These are phyloP conservation scores for Limnephilus lunatus DNA, from an alignment of 2,888 invertebrate species.

Conservation along the genomic window DNA sequence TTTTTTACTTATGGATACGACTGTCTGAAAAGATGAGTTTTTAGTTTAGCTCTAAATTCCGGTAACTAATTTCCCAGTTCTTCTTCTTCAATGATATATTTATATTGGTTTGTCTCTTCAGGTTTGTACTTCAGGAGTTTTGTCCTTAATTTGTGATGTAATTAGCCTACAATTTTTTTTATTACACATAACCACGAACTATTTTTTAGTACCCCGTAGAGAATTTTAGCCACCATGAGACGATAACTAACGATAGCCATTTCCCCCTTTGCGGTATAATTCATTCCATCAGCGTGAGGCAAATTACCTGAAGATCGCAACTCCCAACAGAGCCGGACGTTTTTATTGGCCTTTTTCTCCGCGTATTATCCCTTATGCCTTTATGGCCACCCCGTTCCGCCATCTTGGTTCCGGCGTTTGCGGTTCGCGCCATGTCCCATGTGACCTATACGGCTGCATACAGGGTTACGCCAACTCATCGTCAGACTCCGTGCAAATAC, in stretches of 20 bases:
- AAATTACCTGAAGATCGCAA: constrained; percentile 46
- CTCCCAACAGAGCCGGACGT: constrained; percentile 42
- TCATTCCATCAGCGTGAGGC: constrained; percentile 34
- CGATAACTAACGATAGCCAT: neutral
- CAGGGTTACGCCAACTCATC: neutral
- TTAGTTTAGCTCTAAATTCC: no score
- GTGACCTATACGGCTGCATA: neutral
- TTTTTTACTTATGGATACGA: no score
- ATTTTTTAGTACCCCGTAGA: neutral
- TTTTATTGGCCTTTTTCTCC: constrained; percentile 54
- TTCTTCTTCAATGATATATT: no score
- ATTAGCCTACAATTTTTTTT: neutral
- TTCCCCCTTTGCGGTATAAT: neutral
- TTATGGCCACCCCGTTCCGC: constrained; percentile 29
- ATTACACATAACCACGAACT: neutral
- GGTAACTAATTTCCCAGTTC: no score
- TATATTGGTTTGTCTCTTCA: no score
- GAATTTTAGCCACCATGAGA: neutral
- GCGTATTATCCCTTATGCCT: constrained; percentile 49
- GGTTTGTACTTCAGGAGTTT: no score
- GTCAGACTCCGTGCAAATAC: no score
- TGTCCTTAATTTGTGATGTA: no score
- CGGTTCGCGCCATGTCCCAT: neutral
- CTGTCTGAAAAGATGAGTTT: no score
- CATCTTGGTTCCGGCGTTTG: constrained; percentile 33